Conservation (phyloP, 2,797 vertebrate genomes). For the Sebastes minor region DNA sequence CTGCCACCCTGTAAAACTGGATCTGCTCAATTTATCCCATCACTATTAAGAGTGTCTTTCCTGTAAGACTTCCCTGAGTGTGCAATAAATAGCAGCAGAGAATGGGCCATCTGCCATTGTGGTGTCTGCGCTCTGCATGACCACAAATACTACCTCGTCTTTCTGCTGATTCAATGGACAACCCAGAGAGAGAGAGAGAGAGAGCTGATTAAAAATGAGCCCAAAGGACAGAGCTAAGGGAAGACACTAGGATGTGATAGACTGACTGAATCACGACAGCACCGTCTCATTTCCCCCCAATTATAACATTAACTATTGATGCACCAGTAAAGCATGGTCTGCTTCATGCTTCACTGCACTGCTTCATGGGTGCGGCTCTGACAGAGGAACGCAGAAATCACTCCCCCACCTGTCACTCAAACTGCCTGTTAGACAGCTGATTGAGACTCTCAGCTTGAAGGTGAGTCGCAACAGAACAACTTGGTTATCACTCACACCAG, state of each 20-base stretch:
- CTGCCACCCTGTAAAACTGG: not conserved
- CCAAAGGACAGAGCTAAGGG: not conserved
- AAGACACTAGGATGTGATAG: not conserved
- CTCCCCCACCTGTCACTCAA: slow-evolving; percentile 30
- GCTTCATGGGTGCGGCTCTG: slow-evolving; percentile 35
- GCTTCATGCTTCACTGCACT: slow-evolving; percentile 26
- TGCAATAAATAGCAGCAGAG: slow-evolving; percentile 46
- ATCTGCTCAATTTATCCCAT: not conserved
- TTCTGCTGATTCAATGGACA: slow-evolving; percentile 65
- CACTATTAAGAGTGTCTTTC: not conserved
- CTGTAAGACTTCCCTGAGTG: slow-evolving; percentile 16
- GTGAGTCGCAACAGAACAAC: not conserved
- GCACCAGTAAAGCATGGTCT: not conserved
- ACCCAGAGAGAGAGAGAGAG: slow-evolving; percentile 4
- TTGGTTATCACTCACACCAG: slow-evolving; percentile 8
- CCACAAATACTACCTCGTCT: slow-evolving; percentile 38
- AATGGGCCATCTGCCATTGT: slow-evolving; percentile 47
- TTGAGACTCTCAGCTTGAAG: not conserved
- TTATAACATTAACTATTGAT: slow-evolving; percentile 65
- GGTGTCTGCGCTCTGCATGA: slow-evolving; percentile 37
- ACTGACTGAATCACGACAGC: slow-evolving; percentile 9
- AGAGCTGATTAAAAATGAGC: slow-evolving; percentile 33
- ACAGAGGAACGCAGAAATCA: not conserved
- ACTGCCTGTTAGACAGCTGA: not conserved
- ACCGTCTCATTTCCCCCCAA: slow-evolving; percentile 14